Conservation (phyloP, 2,797 vertebrate genomes). For the Eutrigla gurnardus region DNA sequence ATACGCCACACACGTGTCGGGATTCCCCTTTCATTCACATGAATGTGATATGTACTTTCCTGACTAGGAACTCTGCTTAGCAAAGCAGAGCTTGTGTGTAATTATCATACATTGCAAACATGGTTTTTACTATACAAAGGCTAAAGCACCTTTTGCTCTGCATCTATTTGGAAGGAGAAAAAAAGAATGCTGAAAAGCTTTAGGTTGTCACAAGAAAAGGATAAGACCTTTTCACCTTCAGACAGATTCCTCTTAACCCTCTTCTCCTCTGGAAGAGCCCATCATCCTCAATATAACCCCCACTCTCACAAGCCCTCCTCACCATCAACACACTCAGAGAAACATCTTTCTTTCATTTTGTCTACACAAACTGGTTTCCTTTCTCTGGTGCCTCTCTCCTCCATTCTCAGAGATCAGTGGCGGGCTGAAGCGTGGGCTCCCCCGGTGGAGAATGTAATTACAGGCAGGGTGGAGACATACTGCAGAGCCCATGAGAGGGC, state of each 20-base stretch:
- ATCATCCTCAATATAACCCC: constrained; percentile 48
- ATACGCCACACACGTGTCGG: constrained; percentile 10
- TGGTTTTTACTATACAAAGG: background rate
- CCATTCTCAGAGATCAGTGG: constrained; percentile 35
- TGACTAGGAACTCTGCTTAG: background rate
- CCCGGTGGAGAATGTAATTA: constrained; percentile 65
- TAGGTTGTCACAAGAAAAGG: constrained; percentile 27
- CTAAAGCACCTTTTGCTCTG: constrained; percentile 10
- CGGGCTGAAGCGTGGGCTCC: constrained; percentile 44
- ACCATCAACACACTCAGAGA: constrained; percentile 23
- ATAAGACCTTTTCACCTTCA: constrained; percentile 64
- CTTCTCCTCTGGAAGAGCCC: constrained; percentile 48
- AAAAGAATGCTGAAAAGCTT: constrained; percentile 22
- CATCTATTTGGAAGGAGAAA: constrained; percentile 12
- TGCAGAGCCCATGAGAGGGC: constrained; percentile 33
- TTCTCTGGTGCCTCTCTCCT: constrained; percentile 30
- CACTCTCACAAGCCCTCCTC: constrained; percentile 26
- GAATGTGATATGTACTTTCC: background rate
- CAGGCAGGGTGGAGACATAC: constrained; percentile 49
- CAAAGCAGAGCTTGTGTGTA: background rate
- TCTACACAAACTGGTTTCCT: constrained; percentile 37
- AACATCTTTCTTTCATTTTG: constrained; percentile 49
- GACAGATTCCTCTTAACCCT: constrained; percentile 68
- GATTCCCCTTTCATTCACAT: constrained; percentile 2
- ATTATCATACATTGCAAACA: background rate